phyloP scores from a whole-genome alignment of 2,113 vertebrate species.

The Circaetus cinerascens region DNA sequence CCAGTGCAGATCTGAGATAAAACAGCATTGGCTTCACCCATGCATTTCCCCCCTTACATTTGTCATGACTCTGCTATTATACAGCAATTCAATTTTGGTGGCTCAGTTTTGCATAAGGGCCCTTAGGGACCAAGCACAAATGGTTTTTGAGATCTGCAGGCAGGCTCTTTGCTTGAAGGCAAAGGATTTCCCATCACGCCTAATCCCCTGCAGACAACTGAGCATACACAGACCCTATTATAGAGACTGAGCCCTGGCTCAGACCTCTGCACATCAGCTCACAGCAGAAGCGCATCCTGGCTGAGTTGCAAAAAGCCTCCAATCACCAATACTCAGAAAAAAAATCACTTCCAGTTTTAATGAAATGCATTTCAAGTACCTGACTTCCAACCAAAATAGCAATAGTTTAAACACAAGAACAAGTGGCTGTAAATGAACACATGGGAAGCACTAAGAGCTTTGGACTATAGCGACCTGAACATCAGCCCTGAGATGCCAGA shows the following conservation, averaged over 20 bases:
- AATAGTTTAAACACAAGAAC: not conserved
- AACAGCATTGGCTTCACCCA: not conserved
- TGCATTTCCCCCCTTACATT: not conserved
- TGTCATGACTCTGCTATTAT: not conserved
- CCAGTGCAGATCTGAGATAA: fast-evolving
- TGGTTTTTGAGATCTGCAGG: not conserved
- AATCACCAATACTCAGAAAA: fast-evolving
- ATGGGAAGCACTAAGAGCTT: not conserved
- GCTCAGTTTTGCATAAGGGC: not conserved
- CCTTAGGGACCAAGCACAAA: not conserved
- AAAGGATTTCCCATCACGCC: not conserved
- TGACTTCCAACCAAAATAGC: not conserved
- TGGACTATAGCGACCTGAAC: not conserved
- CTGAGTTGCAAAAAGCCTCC: not conserved
- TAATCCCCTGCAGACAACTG: not conserved
- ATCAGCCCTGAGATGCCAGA: not conserved
- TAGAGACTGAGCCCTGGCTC: not conserved
- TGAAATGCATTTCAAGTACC: not conserved
- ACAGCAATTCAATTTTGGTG: not conserved
- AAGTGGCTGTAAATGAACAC: not conserved
- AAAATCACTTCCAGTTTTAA: not conserved
- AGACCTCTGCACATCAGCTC: not conserved
- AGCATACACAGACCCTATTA: not conserved
- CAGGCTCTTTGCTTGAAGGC: not conserved
- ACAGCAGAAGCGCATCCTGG: not conserved